A percentile compares a stretch with the other conserved stretches of the same genome.
Evolutionary conservation across 2,888 invertebrate genomes (phyloP).

Genomic region (Lacanobia oleracea): DNA sequence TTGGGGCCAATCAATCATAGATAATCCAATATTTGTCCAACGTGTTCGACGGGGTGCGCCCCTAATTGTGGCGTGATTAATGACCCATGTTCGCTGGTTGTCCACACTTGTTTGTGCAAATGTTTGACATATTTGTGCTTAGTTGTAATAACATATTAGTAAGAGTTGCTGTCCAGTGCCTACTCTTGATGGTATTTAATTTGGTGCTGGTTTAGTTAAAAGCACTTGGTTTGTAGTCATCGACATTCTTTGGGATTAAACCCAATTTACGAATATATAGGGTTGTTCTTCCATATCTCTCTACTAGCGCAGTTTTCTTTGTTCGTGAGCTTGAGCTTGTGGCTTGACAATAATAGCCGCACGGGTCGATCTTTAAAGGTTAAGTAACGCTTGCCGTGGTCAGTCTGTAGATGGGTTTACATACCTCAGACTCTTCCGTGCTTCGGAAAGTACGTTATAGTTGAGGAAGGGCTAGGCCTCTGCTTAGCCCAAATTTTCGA

Average conservation of each 20-base stretch:
- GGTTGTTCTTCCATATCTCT: too few species aligned
- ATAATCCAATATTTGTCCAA: conserved; percentile 81
- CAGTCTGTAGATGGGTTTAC: too few species aligned
- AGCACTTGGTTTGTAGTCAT: neutral
- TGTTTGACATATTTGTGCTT: conserved; percentile 68
- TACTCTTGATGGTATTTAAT: neutral
- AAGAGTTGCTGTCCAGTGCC: conserved; percentile 12
- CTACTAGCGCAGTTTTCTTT: too few species aligned
- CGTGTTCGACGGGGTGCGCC: conserved; percentile 67
- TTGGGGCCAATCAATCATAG: conserved; percentile 82
- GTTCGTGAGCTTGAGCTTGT: too few species aligned
- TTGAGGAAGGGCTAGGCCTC: too few species aligned
- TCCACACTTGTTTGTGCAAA: conserved; percentile 70
- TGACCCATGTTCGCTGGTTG: conserved; percentile 67
- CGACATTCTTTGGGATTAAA: neutral
- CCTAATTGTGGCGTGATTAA: conserved; percentile 79
- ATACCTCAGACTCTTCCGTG: too few species aligned
- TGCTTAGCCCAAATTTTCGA: too few species aligned
- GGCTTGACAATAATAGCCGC: too few species aligned
- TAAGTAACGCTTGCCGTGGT: too few species aligned
- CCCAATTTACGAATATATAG: too few species aligned
- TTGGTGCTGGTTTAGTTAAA: neutral
- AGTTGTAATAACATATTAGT: conserved; percentile 40
- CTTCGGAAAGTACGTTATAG: too few species aligned
- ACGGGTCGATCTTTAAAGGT: too few species aligned